A percentile compares a stretch with the other conserved stretches of the same genome.
These are phyloP conservation scores for Siniperca undulata DNA, from an alignment of 2,797 vertebrate species.

Conservation along the genomic window DNA sequence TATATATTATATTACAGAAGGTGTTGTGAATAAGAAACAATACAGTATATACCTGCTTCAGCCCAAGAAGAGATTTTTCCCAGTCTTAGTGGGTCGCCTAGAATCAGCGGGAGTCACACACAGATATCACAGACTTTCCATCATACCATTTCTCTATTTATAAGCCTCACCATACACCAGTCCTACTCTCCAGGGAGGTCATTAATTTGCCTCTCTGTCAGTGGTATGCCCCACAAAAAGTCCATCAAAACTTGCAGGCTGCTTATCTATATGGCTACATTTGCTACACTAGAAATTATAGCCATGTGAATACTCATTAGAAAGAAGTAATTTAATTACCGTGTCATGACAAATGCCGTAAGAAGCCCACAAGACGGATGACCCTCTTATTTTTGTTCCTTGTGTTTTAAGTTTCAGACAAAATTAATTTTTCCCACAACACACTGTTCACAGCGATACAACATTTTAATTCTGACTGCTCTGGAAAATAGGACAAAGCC, in stretches of 20 bases:
- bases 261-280: constrained; percentile 70
- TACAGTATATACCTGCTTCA: constrained; percentile 30
- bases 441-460: constrained; percentile 18
- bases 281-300: constrained; percentile 56
- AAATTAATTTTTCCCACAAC: constrained; percentile 40
- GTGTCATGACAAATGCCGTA: constrained; percentile 45
- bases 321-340: constrained; percentile 65
- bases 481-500: constrained; percentile 50
- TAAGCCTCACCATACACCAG: constrained; percentile 73
- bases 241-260: constrained; percentile 75
- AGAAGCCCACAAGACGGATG: constrained; percentile 43
- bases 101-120: constrained; percentile 67
- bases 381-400: constrained; percentile 47
- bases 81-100: constrained; percentile 56
- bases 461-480: constrained; percentile 39
- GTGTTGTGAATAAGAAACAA: constrained; percentile 10
- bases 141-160: constrained; percentile 79
- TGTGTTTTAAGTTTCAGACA: constrained; percentile 35
- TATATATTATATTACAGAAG: background rate
- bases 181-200: constrained; percentile 75
- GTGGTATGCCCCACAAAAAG: constrained; percentile 80
- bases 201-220: constrained; percentile 83
- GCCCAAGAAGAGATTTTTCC: constrained; percentile 20
- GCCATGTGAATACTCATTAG: constrained; percentile 55
- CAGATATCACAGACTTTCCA: constrained; percentile 71